Percentiles rank a stretch among this genome's conserved stretches.
Evolutionary conservation across 2,797 vertebrate genomes (phyloP).

Genomic region (Trachurus trachurus): DNA sequence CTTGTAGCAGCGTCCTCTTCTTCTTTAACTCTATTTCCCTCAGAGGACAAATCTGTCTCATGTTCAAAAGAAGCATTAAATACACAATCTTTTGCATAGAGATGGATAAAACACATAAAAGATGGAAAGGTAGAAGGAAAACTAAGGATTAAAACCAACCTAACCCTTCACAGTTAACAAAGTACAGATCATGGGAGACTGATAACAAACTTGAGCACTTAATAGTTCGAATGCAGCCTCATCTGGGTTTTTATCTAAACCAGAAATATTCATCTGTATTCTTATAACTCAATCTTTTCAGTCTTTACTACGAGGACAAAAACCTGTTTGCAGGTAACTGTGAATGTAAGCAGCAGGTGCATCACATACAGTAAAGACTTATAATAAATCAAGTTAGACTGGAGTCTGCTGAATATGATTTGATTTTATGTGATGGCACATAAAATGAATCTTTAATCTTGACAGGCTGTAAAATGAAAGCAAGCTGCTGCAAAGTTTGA

Average conservation of each 20-base stretch:
- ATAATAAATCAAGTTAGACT: too few species aligned
- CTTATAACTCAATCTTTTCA: not conserved
- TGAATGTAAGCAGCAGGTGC: not conserved
- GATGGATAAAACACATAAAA: too few species aligned
- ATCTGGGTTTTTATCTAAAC: not conserved
- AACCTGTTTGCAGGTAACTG: too few species aligned
- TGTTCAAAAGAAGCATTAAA: not conserved
- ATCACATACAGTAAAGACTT: too few species aligned
- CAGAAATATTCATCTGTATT: not conserved
- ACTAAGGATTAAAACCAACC: not conserved
- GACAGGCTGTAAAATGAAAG: not conserved
- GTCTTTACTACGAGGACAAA: not conserved
- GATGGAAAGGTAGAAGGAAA: not conserved
- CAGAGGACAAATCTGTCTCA: not conserved
- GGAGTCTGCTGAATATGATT: too few species aligned
- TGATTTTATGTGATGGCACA: too few species aligned
- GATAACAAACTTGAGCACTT: not conserved
- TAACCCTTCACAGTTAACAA: not conserved
- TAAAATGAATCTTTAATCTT: not conserved
- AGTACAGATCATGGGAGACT: not conserved
- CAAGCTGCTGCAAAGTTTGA: not conserved
- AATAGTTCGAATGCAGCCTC: not conserved
- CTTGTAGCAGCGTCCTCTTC: not conserved
- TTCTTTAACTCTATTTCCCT: not conserved
- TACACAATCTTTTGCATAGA: not conserved